Evolutionary conservation across 2,113 vertebrate species (phyloP), one percentile per base, ranked within the genome.

Genomic region (Stegastes partitus): DNA sequence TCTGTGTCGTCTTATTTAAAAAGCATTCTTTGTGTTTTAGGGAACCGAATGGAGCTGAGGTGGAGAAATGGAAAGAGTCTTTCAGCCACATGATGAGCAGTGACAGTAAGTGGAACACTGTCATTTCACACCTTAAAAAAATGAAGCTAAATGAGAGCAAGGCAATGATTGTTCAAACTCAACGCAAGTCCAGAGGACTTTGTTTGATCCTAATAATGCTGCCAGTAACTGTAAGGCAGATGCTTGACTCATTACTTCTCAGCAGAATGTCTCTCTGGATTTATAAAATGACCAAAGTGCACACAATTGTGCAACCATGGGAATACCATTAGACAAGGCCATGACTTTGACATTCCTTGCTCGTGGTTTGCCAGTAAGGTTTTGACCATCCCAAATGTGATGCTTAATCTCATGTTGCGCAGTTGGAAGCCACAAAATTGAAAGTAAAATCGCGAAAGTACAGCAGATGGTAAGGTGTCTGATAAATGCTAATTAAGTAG

Each of bases 11-110:
- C 14, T 56, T 16, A 21, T 25, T 54, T 5, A 54, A 53, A 55
- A 31, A 4, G 2, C 1, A 53, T 12, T 7, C 3, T 44, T 12
- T 11, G 21, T 75, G 15, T 77, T 58, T 59, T 23, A 98, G 97
- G 82, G 76, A 92, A 47, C 93, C 93, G 39, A 90, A 89, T 67
- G 92, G 92, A 59, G 92, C 95, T 14, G 96, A 99, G 89, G 92
- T 96, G 59, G 94, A 94, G 69, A 96, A 96, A 87, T 99, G 98
- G 97, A 96, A 95, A 81, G 94, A 96, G 74, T 97, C 96, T 2
- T 93, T 99, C 93, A 95, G 93, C 89, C 94, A 95, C 47, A 75
- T 99, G 77, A 93, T 99, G 62, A 96, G 79, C 78, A 95, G 95
- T 77, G 94, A 98, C 57, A 91, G 97, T 98, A 92, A 97, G 97